Base-by-base conservation (phyloP, 2,888 invertebrate species). In the Heliconius aoede region DNA sequence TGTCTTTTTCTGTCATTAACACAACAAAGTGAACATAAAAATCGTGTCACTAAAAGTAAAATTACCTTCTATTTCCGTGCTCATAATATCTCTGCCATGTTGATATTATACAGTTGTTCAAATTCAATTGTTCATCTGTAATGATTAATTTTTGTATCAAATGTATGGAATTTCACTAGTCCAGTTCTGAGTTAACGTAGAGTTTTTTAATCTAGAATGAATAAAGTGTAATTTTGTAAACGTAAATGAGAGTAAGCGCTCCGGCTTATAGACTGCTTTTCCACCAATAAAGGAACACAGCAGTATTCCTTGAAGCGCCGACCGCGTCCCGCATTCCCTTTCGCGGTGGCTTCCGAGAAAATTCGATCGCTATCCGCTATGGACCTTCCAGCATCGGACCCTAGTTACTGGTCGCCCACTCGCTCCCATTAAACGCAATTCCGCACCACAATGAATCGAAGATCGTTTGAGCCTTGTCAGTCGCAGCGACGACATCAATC, bases 391-490 rank as follows among this genome's bases (percentile, higher is more conserved):
- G 62, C 51, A 24, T 74, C 80, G 88, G 86, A 85, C 86, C 85
- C 85, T 86, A 77, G 84, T 83, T 83, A 82, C 84, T 84, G 85
- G 85, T 74, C 74, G 72, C 77, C 79, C 79, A 79, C 77, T 26
- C 68, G 77, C 65, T 72, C 78, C 68, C 77, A 91, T 89, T 86
- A 81, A 82, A 84, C 87, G 87, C 86, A 85, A 89, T 90, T 88
- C 89, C 85, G 82, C 81, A 84, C 83, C 87, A 88, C 89, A 91
- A 89, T 90, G 88, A 88, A 87, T 83, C 87, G 84, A 86, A 87
- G 88, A 91, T 91, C 91, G 91, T 90, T 92, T 90, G 89, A 89
- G 80, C 77, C 85, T 84, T 86, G 90, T 71, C 93, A 93, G 93
- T 93, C 90, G 87, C 84, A 83, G 82, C 90, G 86, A 87, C 90